These are phyloP conservation scores for Mesocricetus auratus DNA, from an alignment of 2,113 vertebrate genomes.

Conservation along the genomic window DNA sequence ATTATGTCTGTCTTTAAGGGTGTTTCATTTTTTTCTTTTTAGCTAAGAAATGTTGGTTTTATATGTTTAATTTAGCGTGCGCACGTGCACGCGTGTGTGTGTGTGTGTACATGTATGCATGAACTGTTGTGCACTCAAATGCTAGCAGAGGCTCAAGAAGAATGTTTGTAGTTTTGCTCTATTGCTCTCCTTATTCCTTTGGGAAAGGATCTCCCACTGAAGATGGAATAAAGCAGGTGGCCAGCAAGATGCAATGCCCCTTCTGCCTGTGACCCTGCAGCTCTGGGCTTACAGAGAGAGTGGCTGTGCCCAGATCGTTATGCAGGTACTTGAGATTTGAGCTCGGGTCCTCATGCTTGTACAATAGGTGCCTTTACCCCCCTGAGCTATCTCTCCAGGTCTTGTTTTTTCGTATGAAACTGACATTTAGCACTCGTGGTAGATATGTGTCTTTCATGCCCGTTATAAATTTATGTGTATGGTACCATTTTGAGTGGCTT, in stretches of 20 bases:
- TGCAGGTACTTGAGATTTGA: neutral
- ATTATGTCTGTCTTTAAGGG: neutral
- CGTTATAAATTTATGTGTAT: neutral
- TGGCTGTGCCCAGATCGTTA: no score
- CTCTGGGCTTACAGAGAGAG: neutral
- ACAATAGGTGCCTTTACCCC: neutral
- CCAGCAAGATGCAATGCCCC: neutral
- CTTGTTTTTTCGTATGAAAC: neutral
- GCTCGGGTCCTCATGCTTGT: neutral
- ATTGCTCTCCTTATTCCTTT: neutral
- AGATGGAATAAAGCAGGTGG: neutral
- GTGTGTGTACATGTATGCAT: neutral
- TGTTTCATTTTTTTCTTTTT: neutral
- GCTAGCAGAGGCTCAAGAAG: neutral
- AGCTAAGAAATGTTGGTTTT: neutral
- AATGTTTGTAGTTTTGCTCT: neutral
- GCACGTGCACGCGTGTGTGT: neutral
- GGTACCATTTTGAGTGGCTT: neutral
- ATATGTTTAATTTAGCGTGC: neutral
- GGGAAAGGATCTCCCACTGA: neutral
- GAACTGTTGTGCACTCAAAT: neutral
- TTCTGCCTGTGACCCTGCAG: neutral
- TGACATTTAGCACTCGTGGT: neutral
- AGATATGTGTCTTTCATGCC: neutral
- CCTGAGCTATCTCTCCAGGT: neutral